phyloP scores from a whole-genome alignment of 2,797 vertebrate genomes.

The Rachycentron canadum region DNA sequence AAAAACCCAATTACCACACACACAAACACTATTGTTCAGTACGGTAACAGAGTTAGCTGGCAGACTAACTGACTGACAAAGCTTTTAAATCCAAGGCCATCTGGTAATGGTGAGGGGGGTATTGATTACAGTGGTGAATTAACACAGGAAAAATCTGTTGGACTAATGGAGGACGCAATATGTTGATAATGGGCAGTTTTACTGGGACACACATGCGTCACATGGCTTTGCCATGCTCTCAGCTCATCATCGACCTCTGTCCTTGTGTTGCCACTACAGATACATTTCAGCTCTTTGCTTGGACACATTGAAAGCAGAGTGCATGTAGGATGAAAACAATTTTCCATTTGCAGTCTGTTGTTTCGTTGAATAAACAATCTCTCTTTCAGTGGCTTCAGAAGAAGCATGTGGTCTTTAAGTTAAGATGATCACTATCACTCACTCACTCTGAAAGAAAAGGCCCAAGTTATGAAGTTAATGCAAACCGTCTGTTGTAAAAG shows the following conservation, averaged over 20 bases:
- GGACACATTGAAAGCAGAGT: slow-evolving; percentile 1
- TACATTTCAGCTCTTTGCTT: slow-evolving; percentile 33
- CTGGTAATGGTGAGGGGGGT: slow-evolving; percentile 56
- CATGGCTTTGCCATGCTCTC: slow-evolving; percentile 45
- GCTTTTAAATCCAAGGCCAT: slow-evolving; percentile 77
- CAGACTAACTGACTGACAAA: slow-evolving; percentile 60
- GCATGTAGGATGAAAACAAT: not conserved
- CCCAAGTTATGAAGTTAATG: not conserved
- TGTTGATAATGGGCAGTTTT: slow-evolving; percentile 72
- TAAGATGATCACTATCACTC: not conserved
- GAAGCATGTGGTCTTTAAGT: slow-evolving; percentile 1
- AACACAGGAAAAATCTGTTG: slow-evolving; percentile 67
- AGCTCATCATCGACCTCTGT: slow-evolving; percentile 48
- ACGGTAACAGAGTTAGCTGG: slow-evolving; percentile 52
- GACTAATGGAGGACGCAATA: slow-evolving; percentile 72
- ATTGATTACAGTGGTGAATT: slow-evolving; percentile 72
- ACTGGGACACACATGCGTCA: slow-evolving; percentile 47
- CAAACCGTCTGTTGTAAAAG: not conserved
- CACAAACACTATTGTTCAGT: slow-evolving; percentile 22
- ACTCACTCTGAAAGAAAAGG: not conserved
- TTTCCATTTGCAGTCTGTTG: slow-evolving; percentile 20
- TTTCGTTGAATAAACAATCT: slow-evolving; percentile 27
- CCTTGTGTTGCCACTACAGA: slow-evolving; percentile 8
- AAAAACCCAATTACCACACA: slow-evolving; percentile 59
- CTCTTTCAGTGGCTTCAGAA: slow-evolving; percentile 1